Percentiles rank a stretch among this genome's conserved stretches.
Evolutionary conservation across 1,140 invertebrate genomes (phyloP).

Genomic region (Phymastichus coffea): DNA sequence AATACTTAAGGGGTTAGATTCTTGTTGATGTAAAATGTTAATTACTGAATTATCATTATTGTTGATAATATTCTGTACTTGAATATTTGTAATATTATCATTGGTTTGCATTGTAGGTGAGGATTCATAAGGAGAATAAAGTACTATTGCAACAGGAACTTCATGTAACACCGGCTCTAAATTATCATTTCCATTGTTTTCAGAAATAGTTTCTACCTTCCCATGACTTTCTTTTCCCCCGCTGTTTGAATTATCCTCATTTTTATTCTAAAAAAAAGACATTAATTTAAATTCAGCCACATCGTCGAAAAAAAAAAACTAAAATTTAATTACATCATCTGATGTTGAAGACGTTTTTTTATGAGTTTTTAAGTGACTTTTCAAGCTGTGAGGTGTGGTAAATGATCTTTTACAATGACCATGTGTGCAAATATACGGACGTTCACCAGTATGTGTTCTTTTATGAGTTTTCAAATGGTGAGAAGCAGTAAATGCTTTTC

Average conservation of each 20-base stretch:
- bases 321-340: conserved; percentile 20
- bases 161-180: conserved; percentile 20
- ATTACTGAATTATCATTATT: conserved; percentile 29
- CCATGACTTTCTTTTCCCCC: too few relatives aligned
- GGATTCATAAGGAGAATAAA: conserved; percentile 25
- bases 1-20: conserved; percentile 27
- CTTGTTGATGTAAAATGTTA: conserved; percentile 12
- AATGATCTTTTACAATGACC: conserved; percentile 75
- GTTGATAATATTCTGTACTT: conserved; percentile 30
- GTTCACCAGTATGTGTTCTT: conserved; percentile 64
- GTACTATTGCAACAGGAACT: conserved; percentile 26
- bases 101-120: conserved; percentile 3
- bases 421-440: conserved; percentile 75
- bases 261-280: conserved; percentile 11
- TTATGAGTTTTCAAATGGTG: conserved; percentile 90
- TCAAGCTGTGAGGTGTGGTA: conserved; percentile 77
- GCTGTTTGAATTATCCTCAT: conserved; percentile 9
- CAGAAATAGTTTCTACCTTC: conserved; percentile 20
- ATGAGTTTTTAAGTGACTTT: conserved; percentile 71
- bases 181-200: conserved; percentile 32
- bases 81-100: conserved; percentile 6
- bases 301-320: too few relatives aligned
- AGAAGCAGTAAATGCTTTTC: conserved; percentile 88
- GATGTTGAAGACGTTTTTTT: conserved; percentile 44
- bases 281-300: too few relatives aligned